Evolutionary conservation across 2,113 vertebrate species (phyloP).

Genomic region (Potamarius usumacintae): DNA sequence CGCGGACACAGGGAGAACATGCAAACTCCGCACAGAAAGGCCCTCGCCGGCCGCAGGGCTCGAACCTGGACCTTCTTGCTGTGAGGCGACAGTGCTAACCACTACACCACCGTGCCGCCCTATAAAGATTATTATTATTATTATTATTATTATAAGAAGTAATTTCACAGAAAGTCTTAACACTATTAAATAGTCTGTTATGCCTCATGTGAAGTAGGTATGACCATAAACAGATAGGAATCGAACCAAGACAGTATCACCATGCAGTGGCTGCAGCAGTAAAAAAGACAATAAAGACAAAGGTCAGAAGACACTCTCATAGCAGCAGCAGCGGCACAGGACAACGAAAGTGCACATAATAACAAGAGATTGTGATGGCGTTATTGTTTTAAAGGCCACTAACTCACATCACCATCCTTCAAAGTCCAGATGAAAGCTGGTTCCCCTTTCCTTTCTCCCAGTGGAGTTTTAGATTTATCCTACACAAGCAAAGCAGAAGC

Average conservation of each 20-base stretch:
- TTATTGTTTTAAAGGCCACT: conserved; percentile 42
- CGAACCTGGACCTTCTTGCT: no score
- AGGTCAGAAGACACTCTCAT: conserved; percentile 27
- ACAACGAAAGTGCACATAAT: conserved; percentile 30
- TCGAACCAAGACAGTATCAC: conserved; percentile 14
- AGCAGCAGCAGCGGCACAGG: neutral
- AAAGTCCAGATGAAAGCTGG: conserved; percentile 61
- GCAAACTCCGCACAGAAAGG: no score
- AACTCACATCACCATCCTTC: conserved; percentile 72
- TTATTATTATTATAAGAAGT: no score
- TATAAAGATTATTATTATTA: no score
- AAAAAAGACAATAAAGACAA: conserved; percentile 27
- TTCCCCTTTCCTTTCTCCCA: conserved; percentile 55
- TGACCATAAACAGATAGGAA: conserved; percentile 1
- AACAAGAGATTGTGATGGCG: conserved; percentile 14
- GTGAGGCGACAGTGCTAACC: no score
- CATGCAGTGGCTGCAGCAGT: conserved; percentile 27
- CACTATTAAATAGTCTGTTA: neutral
- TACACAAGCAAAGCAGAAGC: conserved; percentile 74
- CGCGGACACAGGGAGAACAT: no score
- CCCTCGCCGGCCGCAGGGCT: no score
- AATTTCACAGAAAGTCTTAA: neutral
- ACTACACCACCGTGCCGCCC: no score
- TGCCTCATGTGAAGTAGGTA: neutral
- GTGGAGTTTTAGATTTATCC: conserved; percentile 70